phyloP scores from a whole-genome alignment of 1,140 invertebrate species.

The Tetramorium parvispinum region DNA sequence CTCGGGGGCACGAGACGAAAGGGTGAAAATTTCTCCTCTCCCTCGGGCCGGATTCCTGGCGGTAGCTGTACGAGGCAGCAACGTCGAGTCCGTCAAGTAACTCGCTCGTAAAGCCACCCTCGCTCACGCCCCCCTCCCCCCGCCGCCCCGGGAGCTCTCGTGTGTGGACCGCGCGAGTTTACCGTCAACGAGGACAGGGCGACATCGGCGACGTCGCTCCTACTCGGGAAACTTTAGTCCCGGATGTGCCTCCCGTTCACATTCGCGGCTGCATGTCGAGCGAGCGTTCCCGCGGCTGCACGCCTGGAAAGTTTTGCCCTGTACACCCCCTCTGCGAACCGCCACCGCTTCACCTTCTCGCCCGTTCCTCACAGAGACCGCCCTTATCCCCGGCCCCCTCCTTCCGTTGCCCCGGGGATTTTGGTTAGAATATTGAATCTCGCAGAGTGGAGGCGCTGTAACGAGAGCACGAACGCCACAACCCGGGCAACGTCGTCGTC shows the following conservation, averaged over 20 bases:
- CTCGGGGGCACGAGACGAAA: background rate
- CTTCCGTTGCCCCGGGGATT: slow-evolving; percentile 83
- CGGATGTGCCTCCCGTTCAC: slow-evolving; percentile 62
- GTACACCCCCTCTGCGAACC: slow-evolving; percentile 45
- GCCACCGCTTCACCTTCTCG: slow-evolving; percentile 27
- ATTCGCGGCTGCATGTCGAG: slow-evolving; percentile 56
- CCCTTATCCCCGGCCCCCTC: slow-evolving; percentile 42
- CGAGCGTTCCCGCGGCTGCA: slow-evolving; percentile 65
- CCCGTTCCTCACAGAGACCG: slow-evolving; percentile 12
- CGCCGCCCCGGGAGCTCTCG: slow-evolving; percentile 57
- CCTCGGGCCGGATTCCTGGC: slow-evolving; percentile 52
- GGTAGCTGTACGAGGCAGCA: slow-evolving; percentile 70
- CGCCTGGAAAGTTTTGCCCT: slow-evolving; percentile 82
- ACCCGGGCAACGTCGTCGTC: slow-evolving; percentile 67
- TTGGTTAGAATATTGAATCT: slow-evolving; percentile 86
- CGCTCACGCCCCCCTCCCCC: background rate
- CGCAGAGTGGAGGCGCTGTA: slow-evolving; percentile 82
- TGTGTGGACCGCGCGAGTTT: slow-evolving; percentile 82
- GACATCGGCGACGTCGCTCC: slow-evolving; percentile 56
- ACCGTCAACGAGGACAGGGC: slow-evolving; percentile 68
- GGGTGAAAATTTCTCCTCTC: slow-evolving; percentile 36
- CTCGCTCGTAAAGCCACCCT: slow-evolving; percentile 67
- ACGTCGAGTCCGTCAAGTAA: slow-evolving; percentile 82
- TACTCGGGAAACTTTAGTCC: slow-evolving; percentile 80
- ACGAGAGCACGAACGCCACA: slow-evolving; percentile 78